phyloP scores from a whole-genome alignment of 2,113 vertebrate species.

The Triplophysa dalaica region DNA sequence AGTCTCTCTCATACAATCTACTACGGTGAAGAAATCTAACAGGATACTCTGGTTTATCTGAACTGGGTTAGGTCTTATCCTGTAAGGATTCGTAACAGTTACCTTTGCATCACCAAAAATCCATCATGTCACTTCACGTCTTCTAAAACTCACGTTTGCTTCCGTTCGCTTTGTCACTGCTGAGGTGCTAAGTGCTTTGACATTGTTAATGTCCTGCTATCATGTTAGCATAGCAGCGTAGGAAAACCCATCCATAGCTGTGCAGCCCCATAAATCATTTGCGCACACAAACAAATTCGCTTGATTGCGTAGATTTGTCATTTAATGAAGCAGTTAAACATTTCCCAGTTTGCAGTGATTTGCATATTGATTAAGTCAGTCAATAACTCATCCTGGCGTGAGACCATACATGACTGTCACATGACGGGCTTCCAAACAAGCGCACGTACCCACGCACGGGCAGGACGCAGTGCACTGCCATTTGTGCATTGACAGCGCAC shows the following conservation, averaged over 20 bases:
- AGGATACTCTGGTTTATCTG: neutral
- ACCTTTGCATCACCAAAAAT: too few relatives aligned
- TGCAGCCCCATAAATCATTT: constrained; percentile 8
- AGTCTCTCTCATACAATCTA: neutral
- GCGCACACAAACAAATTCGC: constrained; percentile 48
- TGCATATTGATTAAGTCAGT: constrained; percentile 55
- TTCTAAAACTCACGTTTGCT: neutral
- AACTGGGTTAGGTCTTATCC: neutral
- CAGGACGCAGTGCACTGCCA: neutral
- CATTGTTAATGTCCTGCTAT: neutral
- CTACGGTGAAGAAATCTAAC: neutral
- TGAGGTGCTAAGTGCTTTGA: neutral
- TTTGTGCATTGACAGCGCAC: neutral
- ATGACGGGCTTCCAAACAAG: constrained; percentile 1
- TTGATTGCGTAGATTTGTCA: constrained; percentile 59
- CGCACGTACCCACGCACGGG: neutral
- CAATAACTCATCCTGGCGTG: constrained; percentile 53
- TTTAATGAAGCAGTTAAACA: constrained; percentile 57
- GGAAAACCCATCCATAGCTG: neutral
- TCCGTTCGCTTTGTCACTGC: neutral
- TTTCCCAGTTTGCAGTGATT: constrained; percentile 57
- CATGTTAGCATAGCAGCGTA: neutral
- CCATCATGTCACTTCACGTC: too few relatives aligned
- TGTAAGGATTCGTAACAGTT: neutral
- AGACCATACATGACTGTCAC: constrained; percentile 20